A percentile compares a stretch with the other conserved stretches of the same genome.
phyloP scores from a whole-genome alignment of 1,140 invertebrate species.

The Chionoecetes opilio region DNA sequence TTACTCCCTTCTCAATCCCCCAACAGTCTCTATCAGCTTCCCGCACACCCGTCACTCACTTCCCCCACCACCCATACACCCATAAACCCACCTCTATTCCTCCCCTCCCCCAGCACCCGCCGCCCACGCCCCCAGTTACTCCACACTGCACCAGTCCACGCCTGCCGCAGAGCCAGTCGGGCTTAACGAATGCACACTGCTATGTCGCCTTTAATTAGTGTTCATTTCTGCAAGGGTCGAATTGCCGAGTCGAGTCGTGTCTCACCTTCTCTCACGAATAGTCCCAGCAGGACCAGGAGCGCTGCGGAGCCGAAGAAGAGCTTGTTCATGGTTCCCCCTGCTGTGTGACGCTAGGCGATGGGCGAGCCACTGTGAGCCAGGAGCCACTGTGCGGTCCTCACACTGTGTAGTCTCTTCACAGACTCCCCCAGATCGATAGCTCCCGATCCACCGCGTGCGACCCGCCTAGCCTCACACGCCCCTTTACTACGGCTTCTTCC shows the following conservation, averaged over 20 bases:
- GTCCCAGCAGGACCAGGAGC: neutral
- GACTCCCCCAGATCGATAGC: conserved; percentile 24
- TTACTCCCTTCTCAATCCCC: neutral
- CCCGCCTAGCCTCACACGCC: conserved; percentile 12
- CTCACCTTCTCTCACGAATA: neutral
- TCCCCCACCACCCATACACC: neutral
- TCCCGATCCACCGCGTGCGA: neutral
- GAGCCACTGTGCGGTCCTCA: conserved; percentile 23
- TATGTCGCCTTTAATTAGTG: neutral
- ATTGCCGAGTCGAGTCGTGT: neutral
- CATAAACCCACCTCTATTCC: neutral
- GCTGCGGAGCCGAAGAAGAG: conserved; percentile 3
- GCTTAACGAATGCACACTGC: neutral
- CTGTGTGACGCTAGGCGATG: neutral
- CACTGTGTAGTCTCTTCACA: neutral
- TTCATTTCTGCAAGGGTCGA: neutral
- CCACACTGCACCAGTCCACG: neutral
- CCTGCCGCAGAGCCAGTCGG: neutral
- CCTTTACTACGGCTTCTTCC: conserved; percentile 27
- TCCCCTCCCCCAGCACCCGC: neutral
- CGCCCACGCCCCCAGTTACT: neutral
- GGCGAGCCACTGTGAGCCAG: neutral
- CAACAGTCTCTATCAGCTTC: neutral
- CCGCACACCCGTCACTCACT: neutral
- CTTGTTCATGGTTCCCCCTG: conserved; percentile 16